Percentiles rank a stretch among this genome's conserved stretches.
These are phyloP conservation scores for Pollachius pollachius DNA, from an alignment of 2,113 vertebrate species.

Conservation along the genomic window DNA sequence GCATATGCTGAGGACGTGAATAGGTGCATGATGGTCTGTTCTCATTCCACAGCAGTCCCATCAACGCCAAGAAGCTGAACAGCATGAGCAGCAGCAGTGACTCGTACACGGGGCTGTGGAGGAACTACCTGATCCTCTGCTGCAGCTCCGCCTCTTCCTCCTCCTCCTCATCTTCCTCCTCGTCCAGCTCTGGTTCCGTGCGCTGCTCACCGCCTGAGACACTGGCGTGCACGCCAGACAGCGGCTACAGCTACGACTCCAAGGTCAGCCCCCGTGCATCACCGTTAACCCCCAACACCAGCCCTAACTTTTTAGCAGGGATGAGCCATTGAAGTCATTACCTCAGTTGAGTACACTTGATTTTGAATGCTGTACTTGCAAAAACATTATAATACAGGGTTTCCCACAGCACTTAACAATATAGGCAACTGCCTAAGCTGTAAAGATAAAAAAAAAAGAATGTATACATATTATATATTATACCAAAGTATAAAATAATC, in stretches of 20 bases:
- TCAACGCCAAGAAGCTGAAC: conserved; percentile 98
- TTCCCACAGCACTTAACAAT: no score
- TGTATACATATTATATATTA: no score
- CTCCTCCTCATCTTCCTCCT: conserved; percentile 83
- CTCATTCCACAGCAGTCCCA: conserved; percentile 83
- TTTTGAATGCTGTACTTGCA: no score
- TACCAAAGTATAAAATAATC: no score
- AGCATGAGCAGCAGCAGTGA: conserved; percentile 85
- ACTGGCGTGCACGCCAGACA: conserved; percentile 97
- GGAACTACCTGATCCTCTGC: conserved; percentile 98
- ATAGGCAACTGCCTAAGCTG: no score
- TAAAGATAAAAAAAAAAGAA: no score
- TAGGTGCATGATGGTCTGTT: no score
- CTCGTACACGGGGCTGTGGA: conserved; percentile 95
- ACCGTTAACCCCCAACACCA: not conserved
- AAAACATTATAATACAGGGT: no score
- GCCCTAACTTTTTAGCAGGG: no score
- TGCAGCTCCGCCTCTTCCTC: conserved; percentile 89
- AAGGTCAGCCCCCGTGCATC: conserved; percentile 74
- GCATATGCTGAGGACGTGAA: no score
- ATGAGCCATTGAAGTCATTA: no score
- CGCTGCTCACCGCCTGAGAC: conserved; percentile 97
- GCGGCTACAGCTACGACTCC: conserved; percentile 94
- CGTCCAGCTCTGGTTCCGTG: conserved; percentile 88
- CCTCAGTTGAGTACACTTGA: no score